Conservation (phyloP, 1,140 invertebrate species). For the Sycophila sp. region DNA sequence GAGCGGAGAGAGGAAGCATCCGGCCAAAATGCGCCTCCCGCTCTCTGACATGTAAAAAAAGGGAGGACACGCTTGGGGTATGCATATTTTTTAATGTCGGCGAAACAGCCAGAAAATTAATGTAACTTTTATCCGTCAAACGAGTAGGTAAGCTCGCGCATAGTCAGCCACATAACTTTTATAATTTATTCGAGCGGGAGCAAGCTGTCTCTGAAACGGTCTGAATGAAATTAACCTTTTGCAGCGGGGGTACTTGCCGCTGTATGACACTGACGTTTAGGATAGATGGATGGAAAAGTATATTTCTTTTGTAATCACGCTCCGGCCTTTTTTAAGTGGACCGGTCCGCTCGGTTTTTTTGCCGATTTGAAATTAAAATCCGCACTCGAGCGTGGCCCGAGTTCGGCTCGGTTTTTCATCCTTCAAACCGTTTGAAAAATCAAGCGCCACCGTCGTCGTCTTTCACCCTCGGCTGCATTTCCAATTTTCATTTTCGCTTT, state of each 20-base stretch:
- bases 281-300: constrained; percentile 35
- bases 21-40: constrained; percentile 52
- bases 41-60: constrained; percentile 57
- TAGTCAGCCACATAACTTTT: constrained; percentile 23
- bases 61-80: too few species aligned
- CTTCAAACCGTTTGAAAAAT: too few species aligned
- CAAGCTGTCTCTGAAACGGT: constrained; percentile 37
- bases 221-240: constrained; percentile 36
- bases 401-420: too few species aligned
- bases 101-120: constrained; percentile 56
- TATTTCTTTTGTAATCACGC: constrained; percentile 34
- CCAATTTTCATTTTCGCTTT: too few species aligned
- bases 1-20: constrained; percentile 17
- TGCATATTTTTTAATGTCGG: constrained; percentile 63
- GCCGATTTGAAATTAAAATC: constrained; percentile 34
- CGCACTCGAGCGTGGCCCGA: too few species aligned
- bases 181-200: constrained; percentile 36
- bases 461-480: too few species aligned
- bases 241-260: not conserved
- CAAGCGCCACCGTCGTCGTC: too few species aligned
- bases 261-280: constrained; percentile 36
- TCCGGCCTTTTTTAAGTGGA: constrained; percentile 15
- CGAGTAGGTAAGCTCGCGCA: constrained; percentile 7
- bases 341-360: not conserved
- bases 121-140: constrained; percentile 56